Conservation (phyloP, 2,888 invertebrate species). For the Glaucopsyche alexis region DNA sequence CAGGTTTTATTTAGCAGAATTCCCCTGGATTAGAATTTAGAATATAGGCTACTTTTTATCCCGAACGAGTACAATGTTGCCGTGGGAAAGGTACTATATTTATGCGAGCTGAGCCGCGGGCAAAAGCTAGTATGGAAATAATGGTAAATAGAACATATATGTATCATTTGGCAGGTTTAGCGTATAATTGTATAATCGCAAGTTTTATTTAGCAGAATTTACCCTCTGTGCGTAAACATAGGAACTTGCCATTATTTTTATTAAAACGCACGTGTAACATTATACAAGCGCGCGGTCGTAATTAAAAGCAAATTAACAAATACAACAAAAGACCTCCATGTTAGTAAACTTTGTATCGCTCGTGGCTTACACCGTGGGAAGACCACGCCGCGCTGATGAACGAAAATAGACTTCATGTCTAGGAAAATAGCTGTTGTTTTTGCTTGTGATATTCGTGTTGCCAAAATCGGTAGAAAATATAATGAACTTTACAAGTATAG, state of each 20-base stretch:
- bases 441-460: background rate
- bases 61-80: too few species aligned
- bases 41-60: too few species aligned
- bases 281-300: conserved; percentile 11
- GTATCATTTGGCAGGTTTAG: too few species aligned
- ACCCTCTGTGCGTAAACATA: background rate
- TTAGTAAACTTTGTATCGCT: conserved; percentile 8
- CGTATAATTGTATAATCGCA: too few species aligned
- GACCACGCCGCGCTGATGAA: background rate
- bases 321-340: background rate
- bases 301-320: conserved; percentile 26
- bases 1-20: too few species aligned
- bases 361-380: conserved; percentile 16
- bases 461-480: background rate
- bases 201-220: too few species aligned
- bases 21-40: too few species aligned
- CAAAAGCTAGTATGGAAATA: too few species aligned
- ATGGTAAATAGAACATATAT: too few species aligned
- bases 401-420: background rate
- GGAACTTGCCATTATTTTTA: background rate
- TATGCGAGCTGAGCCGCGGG: too few species aligned
- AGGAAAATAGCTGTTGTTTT: background rate
- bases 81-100: too few species aligned
- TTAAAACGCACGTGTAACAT: background rate
- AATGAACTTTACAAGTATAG: background rate